Base-by-base conservation (phyloP, 2,113 vertebrate genomes). In the Ivindomyrus marchei region DNA sequence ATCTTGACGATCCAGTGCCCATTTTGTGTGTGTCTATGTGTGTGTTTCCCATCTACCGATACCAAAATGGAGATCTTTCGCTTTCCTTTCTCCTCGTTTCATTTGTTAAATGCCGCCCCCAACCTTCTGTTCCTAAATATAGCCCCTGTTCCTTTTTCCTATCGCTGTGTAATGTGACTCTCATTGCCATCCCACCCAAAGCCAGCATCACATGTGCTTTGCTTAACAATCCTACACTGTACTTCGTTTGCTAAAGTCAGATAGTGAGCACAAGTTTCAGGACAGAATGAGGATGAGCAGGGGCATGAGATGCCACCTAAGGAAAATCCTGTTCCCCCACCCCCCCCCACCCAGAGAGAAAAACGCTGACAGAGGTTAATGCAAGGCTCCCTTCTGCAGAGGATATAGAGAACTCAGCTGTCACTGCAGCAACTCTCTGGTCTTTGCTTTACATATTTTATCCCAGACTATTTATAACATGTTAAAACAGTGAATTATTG, bases 361-460 rank as follows among this genome's bases (percentile, higher is more conserved):
- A 50, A 89, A 2, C 2, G 50, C 49, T 85, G 52, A 46, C 21
- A 36, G 13, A 58, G 77, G 42, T 27, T 49, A 27, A 31, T 10
- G 15, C 31, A 19, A 9, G 39, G 11, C 52, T 85, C 53, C 53
- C 10, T 45, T 83, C 50, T 39, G 50, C n/a, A 27, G 42, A 39
- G 56, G n/a, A 70, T 17, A 31, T 19, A 53, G 24, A 89, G 36
- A 45, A 19, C 47, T 46, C 36, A 46, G 50, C 89, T 31, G 50
- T 85, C 39, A 62, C 80, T 46, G 50, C 47, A 6, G 89, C 56
- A 62, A 11, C 31, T 39, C 52, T 24, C 74, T 46, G 21, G 5
- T 47, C 80, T 56, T 45, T 62, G 52, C 89, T 84, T 89, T 85
- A 62, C 89, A 89, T 85, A 58, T 89, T 89, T 89, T n/a, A 89